Conservation (phyloP, 2,888 invertebrate species). For the Sylvicola cinctus region DNA sequence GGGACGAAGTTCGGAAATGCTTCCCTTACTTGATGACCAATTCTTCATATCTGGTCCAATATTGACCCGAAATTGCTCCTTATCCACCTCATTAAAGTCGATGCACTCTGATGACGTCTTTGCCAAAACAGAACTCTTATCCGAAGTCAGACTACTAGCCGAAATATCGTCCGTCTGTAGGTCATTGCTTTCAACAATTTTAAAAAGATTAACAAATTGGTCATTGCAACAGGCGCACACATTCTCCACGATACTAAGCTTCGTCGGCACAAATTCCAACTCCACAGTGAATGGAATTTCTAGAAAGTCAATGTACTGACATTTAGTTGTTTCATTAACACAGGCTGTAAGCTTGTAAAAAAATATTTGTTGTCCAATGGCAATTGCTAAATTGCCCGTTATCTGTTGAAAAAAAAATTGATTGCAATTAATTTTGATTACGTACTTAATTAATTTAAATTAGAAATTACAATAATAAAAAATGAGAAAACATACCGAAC, state of each 20-base stretch:
- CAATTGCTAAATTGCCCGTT: constrained; percentile 16
- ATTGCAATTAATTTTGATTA: not conserved
- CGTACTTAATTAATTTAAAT: too few species aligned
- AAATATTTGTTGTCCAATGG: constrained; percentile 17
- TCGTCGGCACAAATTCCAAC: constrained; percentile 36
- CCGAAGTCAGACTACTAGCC: constrained; percentile 7
- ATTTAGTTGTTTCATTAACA: constrained; percentile 43
- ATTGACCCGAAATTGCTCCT: not conserved
- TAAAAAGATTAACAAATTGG: constrained; percentile 40
- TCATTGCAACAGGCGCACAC: constrained; percentile 40
- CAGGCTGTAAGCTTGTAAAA: constrained; percentile 39
- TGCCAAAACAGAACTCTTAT: not conserved
- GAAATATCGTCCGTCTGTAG: constrained; percentile 4
- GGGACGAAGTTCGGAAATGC: not conserved
- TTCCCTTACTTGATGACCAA: not conserved
- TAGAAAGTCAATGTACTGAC: constrained; percentile 47
- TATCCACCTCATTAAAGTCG: not conserved
- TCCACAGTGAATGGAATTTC: constrained; percentile 41
- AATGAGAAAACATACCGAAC: constrained; percentile 27
- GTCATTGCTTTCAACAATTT: constrained; percentile 17
- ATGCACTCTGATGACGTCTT: not conserved
- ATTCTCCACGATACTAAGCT: constrained; percentile 42
- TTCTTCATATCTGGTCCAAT: too few species aligned
- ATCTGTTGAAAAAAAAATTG: constrained; percentile 12
- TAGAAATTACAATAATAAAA: constrained; percentile 5